A percentile compares a stretch with the other conserved stretches of the same genome.
Evolutionary conservation across 2,888 invertebrate species (phyloP).

Genomic region (Caprella mutica): DNA sequence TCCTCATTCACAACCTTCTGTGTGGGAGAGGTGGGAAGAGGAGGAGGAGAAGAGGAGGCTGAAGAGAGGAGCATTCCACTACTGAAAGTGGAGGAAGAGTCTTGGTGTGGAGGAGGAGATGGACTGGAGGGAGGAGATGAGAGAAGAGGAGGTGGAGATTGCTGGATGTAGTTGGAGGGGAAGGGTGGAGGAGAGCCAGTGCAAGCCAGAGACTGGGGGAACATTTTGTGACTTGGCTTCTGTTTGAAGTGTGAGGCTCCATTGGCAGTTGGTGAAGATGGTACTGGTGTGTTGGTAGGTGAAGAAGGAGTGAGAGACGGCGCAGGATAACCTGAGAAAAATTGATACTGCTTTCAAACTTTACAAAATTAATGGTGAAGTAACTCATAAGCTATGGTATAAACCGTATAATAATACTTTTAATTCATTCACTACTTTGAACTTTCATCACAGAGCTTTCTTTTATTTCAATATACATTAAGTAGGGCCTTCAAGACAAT

Average conservation of each 20-base stretch:
- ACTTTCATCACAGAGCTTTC: no score
- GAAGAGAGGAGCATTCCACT: background rate
- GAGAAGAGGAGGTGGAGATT: background rate
- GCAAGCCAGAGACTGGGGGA: background rate
- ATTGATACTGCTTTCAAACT: no score
- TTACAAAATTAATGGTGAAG: no score
- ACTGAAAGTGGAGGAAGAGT: background rate
- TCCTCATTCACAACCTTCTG: no score
- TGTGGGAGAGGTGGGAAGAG: slow-evolving; percentile 3
- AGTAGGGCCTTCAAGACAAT: no score
- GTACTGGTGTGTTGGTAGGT: background rate
- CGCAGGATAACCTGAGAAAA: background rate
- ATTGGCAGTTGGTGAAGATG: background rate
- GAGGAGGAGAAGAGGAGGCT: background rate
- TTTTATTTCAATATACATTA: no score
- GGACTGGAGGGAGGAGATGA: background rate
- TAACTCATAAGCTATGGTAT: no score
- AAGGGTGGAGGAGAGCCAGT: background rate
- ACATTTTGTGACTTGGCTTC: background rate
- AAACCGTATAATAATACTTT: no score
- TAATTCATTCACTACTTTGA: no score
- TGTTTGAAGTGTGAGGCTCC: background rate
- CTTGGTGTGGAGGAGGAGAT: background rate
- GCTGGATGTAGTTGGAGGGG: background rate
- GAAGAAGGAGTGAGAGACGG: slow-evolving; percentile 6